A percentile compares a stretch with the other conserved stretches of the same genome.
These are phyloP conservation scores for Scylla paramamosain DNA, from an alignment of 1,140 invertebrate species.

Conservation along the genomic window DNA sequence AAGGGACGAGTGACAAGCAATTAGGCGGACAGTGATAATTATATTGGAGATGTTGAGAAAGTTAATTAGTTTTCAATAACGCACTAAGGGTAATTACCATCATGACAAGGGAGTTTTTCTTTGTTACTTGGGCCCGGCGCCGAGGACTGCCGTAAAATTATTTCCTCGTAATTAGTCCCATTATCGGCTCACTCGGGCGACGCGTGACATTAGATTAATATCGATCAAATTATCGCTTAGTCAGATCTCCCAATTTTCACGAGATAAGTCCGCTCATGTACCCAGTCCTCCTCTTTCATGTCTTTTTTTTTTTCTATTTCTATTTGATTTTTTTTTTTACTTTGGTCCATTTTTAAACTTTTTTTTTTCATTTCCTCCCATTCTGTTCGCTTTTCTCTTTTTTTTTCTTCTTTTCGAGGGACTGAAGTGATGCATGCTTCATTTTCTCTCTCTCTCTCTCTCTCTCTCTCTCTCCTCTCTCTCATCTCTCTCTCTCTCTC, in stretches of 20 bases:
- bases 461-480: too few relatives aligned
- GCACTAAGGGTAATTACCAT: background rate
- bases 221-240: conserved; percentile 13
- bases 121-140: background rate
- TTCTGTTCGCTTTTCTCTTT: background rate
- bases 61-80: conserved; percentile 24
- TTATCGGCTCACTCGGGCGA: background rate
- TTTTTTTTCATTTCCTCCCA: background rate
- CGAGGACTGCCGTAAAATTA: background rate
- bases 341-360: too few relatives aligned
- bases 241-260: conserved; percentile 6
- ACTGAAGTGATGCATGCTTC: too few relatives aligned
- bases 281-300: too few relatives aligned
- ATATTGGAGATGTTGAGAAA: conserved; percentile 36
- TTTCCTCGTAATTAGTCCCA: background rate
- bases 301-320: too few relatives aligned
- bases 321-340: background rate
- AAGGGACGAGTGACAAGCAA: background rate
- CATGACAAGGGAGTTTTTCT: conserved; percentile 13
- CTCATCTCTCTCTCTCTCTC: too few relatives aligned
- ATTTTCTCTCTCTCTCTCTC: too few relatives aligned
- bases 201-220: conserved; percentile 5
- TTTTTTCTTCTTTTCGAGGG: too few relatives aligned
- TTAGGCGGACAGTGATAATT: background rate
- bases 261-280: background rate